phyloP scores from a whole-genome alignment of 2,888 invertebrate genomes.

The Drosophila prolongata region DNA sequence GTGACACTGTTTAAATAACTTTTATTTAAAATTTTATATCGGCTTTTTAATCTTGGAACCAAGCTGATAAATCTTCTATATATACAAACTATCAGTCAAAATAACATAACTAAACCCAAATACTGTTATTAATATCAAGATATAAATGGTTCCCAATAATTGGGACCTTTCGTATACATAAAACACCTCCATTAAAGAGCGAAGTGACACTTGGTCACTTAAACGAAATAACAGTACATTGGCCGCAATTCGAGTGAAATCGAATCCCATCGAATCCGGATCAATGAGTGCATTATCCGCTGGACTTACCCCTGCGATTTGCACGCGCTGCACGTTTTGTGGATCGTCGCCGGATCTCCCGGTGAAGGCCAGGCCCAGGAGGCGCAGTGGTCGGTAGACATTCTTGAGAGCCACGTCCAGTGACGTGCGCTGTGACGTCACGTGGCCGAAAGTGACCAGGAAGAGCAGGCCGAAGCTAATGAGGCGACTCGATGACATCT shows the following conservation, averaged over 20 bases:
- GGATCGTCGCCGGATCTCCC: conserved; percentile 80
- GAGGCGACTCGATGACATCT: conserved; percentile 34
- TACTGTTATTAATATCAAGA: too few relatives aligned
- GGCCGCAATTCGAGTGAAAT: conserved; percentile 3
- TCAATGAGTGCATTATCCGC: conserved; percentile 8
- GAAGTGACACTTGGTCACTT: neutral
- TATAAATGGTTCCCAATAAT: too few relatives aligned
- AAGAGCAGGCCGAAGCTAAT: conserved; percentile 44
- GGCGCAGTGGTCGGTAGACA: conserved; percentile 71
- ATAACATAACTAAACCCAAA: too few relatives aligned
- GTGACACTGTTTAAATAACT: too few relatives aligned
- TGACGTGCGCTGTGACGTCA: conserved; percentile 75
- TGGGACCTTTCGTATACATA: too few relatives aligned
- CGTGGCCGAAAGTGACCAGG: conserved; percentile 27
- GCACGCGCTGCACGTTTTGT: conserved; percentile 67
- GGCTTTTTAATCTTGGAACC: too few relatives aligned
- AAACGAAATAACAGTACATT: conserved; percentile 6
- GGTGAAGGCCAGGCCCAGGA: conserved; percentile 69
- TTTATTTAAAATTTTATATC: too few relatives aligned
- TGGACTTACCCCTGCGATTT: conserved; percentile 73
- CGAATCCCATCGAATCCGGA: conserved; percentile 19
- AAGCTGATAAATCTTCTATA: too few relatives aligned
- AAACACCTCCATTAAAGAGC: too few relatives aligned
- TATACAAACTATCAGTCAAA: too few relatives aligned
- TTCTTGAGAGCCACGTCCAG: conserved; percentile 68